Evolutionary conservation across 1,140 invertebrate species (phyloP), one percentile per base, ranked within the genome.

Genomic region (Zaprionus ghesquierei): DNA sequence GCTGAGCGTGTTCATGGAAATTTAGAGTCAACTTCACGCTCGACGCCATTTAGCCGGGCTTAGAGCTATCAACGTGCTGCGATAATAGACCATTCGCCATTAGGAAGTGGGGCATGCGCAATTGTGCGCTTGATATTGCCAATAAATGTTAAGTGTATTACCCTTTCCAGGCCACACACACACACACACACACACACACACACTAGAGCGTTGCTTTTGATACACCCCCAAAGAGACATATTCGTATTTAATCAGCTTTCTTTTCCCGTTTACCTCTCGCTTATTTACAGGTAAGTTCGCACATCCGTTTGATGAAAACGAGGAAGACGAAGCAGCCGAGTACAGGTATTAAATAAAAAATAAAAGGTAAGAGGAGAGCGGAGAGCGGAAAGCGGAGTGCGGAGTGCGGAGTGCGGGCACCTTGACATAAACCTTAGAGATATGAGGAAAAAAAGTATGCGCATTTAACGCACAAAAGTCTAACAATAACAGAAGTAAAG

Each of bases 371-470:
- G 18, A 6, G n/a, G n/a, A n/a, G n/a, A n/a, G n/a, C n/a, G n/a
- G n/a, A n/a, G n/a, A n/a, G n/a, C n/a, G n/a, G n/a, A n/a, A n/a
- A n/a, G n/a, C n/a, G n/a, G n/a, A n/a, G n/a, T n/a, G n/a, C n/a
- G n/a, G n/a, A n/a, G n/a, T n/a, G n/a, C n/a, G n/a, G n/a, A n/a
- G n/a, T n/a, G n/a, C n/a, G n/a, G n/a, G n/a, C n/a, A 87, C 84
- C 84, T 80, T 87, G 84, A 87, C 84, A 87, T 87, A 87, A 87
- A 87, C 84, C 84, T 87, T 87, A 89, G 69, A 87, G 79, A 87
- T 87, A 87, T 87, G 82, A 69, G 71, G 63, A 85, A 80, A 46
- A 15, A 81, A 85, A 77, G 77, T 80, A 64, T 79, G 77, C 59
- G 65, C 79, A 75, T 64, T 72, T 84, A 82, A 82, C 75, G 80